Percentiles rank a stretch among this genome's conserved stretches.
phyloP scores from a whole-genome alignment of 1,140 invertebrate genomes.

The Solen grandis region DNA sequence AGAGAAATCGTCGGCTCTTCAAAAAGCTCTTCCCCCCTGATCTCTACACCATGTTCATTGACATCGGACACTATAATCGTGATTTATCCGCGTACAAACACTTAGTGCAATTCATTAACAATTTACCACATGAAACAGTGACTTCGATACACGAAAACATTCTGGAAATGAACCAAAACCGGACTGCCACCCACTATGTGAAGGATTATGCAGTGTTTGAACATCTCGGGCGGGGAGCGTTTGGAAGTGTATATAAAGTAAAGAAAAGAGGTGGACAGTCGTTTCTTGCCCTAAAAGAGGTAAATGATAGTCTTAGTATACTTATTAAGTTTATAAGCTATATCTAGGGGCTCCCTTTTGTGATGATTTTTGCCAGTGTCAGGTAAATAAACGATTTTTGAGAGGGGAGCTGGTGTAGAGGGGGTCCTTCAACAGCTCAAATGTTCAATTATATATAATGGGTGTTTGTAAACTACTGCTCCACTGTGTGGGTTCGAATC shows the following conservation, averaged over 20 bases:
- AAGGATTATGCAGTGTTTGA: conserved; percentile 82
- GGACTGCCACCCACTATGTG: conserved; percentile 78
- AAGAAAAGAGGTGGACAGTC: conserved; percentile 78
- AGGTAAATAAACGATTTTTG: no score
- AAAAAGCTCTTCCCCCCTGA: conserved; percentile 79
- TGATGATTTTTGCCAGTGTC: no score
- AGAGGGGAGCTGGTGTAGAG: no score
- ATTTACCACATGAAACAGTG: conserved; percentile 73
- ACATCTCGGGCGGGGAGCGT: conserved; percentile 81
- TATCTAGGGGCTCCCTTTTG: no score
- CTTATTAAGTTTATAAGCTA: no score
- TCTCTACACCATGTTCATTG: conserved; percentile 81
- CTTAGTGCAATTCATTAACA: conserved; percentile 78
- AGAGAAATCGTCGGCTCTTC: conserved; percentile 80
- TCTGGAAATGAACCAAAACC: conserved; percentile 77
- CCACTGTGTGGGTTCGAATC: no score
- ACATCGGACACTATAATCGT: conserved; percentile 81
- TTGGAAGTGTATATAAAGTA: conserved; percentile 82
- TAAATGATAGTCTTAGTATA: conserved; percentile 57
- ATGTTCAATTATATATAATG: no score
- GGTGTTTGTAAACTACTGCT: no score
- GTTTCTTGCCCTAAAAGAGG: conserved; percentile 81
- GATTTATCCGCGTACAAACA: conserved; percentile 77
- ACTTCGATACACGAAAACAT: conserved; percentile 76
- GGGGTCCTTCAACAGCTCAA: no score